Percentiles rank a stretch among this genome's conserved stretches.
phyloP scores from a whole-genome alignment of 2,113 vertebrate species.

The Calypte anna region DNA sequence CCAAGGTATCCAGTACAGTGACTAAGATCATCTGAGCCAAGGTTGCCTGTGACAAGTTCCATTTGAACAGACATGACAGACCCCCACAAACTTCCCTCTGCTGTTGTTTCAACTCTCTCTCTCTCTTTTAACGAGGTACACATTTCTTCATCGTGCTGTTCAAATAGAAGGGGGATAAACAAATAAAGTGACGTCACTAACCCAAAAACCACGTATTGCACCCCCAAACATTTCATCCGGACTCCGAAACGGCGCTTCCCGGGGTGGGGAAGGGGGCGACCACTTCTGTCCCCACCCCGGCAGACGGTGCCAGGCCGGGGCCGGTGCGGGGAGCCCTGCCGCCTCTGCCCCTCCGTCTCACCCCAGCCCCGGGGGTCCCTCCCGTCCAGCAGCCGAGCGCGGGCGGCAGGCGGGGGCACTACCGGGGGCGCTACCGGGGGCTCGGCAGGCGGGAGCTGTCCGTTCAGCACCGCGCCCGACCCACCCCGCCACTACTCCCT shows the following conservation, averaged over 20 bases:
- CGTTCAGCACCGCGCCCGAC: constrained; percentile 38
- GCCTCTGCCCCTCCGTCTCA: neutral
- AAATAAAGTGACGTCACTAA: neutral
- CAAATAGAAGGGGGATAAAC: neutral
- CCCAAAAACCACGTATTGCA: no score
- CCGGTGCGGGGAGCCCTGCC: neutral
- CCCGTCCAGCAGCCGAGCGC: neutral
- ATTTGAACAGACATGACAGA: neutral
- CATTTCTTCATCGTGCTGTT: neutral
- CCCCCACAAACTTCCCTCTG: neutral
- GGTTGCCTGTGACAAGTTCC: neutral
- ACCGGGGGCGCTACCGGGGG: neutral
- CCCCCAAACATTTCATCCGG: neutral
- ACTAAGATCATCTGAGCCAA: neutral
- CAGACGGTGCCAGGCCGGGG: no score
- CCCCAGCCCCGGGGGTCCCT: no score
- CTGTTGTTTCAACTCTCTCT: neutral
- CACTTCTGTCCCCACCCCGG: neutral
- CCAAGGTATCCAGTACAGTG: neutral
- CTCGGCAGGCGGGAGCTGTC: constrained; percentile 24
- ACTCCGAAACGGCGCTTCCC: neutral
- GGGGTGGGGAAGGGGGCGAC: neutral
- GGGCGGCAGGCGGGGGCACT: no score
- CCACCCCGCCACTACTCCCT: no score
- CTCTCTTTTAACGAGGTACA: neutral